Evolutionary conservation across 2,113 vertebrate species (phyloP), one percentile per base, ranked within the genome.

Genomic region (Sander vitreus): DNA sequence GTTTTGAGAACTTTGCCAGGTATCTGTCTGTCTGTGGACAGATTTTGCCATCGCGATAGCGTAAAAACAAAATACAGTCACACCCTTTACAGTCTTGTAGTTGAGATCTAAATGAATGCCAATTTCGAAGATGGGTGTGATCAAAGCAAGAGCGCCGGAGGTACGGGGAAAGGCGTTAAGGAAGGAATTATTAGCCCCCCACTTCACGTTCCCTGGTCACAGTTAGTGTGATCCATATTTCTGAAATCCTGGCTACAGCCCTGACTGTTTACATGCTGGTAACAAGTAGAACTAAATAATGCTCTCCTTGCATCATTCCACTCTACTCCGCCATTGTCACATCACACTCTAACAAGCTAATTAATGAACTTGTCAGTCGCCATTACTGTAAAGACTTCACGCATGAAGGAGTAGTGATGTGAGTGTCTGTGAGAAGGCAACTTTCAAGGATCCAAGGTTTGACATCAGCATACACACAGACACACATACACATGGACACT

Each of bases 331-430:
- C 50, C 64, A 60, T n/a, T 25, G 67, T 68, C 72, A 73, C 50
- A 58, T 62, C 39, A 8, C 47, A 69, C 48, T 47, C 25, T 77
- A 73, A 83, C 43, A 39, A 80, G 72, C 73, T 83, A 11, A 80
- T 86, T 73, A 81, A 73, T 64, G 50, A 66, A 76, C n/a, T 48
- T 70, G 79, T 77, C 76, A 65, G 36, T 72, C 72, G 81, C 76
- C 51, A 50, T 73, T 72, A 76, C 65, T 68, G 43, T 69, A 60
- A 76, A 69, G 55, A 50, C 57, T 59, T 76, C 39, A 66, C 64
- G 71, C 59, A 4, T 62, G 68, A 67, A 63, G 54, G 30, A 66
- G 45, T 36, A 11, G 57, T 59, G 47, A 53, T 54, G 62, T 33
- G 58, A 63, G 23, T 69, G 65, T 63, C 15, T 30, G 13, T 48